A percentile compares a stretch with the other conserved stretches of the same genome.
These are phyloP conservation scores for Anthonomus grandis DNA, from an alignment of 1,140 invertebrate species.

Conservation along the genomic window DNA sequence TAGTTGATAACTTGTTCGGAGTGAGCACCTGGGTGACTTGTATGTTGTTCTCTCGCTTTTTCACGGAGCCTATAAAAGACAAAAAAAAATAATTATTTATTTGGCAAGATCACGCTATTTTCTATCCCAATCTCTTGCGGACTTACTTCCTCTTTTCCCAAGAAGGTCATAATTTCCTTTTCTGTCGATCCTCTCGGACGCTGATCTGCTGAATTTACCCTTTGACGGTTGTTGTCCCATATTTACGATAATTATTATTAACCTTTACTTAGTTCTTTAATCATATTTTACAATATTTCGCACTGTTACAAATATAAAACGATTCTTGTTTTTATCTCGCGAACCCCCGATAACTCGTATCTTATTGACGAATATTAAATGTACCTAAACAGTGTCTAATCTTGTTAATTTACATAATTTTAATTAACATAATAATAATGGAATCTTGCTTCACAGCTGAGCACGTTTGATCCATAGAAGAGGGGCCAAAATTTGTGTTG, in stretches of 20 bases:
- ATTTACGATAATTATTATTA: conserved; percentile 35
- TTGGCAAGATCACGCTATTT: not conserved
- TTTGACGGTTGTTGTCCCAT: conserved; percentile 69
- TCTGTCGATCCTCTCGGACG: conserved; percentile 39
- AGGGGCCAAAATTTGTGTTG: too few relatives aligned
- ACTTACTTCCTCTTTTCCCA: conserved; percentile 40
- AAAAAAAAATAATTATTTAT: conserved; percentile 2
- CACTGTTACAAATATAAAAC: conserved; percentile 3
- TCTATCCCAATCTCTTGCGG: not conserved
- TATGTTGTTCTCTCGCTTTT: conserved; percentile 42
- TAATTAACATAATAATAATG: too few relatives aligned
- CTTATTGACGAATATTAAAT: not conserved
- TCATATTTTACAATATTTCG: conserved; percentile 7
- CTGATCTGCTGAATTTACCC: conserved; percentile 55
- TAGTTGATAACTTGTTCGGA: conserved; percentile 36
- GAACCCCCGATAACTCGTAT: conserved; percentile 5
- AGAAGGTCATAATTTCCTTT: conserved; percentile 42
- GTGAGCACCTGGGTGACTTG: conserved; percentile 45
- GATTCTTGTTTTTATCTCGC: conserved; percentile 11
- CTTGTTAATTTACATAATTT: too few relatives aligned
- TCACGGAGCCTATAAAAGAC: conserved; percentile 42
- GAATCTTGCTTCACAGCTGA: too few relatives aligned
- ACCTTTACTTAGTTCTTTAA: not conserved
- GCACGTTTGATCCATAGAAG: too few relatives aligned
- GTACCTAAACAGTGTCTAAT: too few relatives aligned